Evolutionary conservation across 92 coral and sea anemone genomes (phyloP), one percentile per base, ranked within the genome.

Genomic region (Palythoa grandiflora): DNA sequence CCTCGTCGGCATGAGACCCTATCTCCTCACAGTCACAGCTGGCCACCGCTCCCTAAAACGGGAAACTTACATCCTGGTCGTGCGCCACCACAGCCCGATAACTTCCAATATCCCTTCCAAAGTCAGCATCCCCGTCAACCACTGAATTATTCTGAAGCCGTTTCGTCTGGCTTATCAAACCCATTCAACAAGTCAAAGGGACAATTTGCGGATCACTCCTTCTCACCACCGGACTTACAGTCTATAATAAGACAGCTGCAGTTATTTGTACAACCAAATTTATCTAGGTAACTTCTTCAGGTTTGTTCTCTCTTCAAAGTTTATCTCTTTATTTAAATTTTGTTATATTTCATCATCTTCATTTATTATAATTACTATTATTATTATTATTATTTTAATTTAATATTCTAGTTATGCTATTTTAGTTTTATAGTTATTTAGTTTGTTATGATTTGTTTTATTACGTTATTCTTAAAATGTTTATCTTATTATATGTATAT

Each of bases 201-300:
- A 59, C 11, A 80, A 68, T 80, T 80, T 80, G 73, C 75, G 75
- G 75, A 80, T 38, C 74, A 80, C 66, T 80, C 85, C 68, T 68
- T 35, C 59, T 55, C 85, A 78, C 70, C 73, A 54, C 78, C 59
- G 89, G 80, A 85, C 73, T 85, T 73, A 50, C 73, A 72, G 73
- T 51, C 91, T 50, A 70, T 83, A 19, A 81, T 80, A 48, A 73
- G 66, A 40, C 91, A 88, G 70, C 52, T 87, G 70, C 90, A 87
- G 47, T 78, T 87, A 84, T 78, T 87, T 78, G 52, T 70, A 10
- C 77, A 79, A 36, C 65, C 81, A 77, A 54, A 54, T 20, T 53
- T 54, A 35, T 54, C 60, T 50, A 28, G 81, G 65, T 77, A 77
- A 77, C 81, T 53, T 77, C 81, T 53, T 77, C 39, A 20, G 20